A percentile compares a stretch with the other conserved stretches of the same genome.
These are phyloP conservation scores for Sycophaga agraensis DNA, from an alignment of 1,140 invertebrate genomes.

Conservation along the genomic window DNA sequence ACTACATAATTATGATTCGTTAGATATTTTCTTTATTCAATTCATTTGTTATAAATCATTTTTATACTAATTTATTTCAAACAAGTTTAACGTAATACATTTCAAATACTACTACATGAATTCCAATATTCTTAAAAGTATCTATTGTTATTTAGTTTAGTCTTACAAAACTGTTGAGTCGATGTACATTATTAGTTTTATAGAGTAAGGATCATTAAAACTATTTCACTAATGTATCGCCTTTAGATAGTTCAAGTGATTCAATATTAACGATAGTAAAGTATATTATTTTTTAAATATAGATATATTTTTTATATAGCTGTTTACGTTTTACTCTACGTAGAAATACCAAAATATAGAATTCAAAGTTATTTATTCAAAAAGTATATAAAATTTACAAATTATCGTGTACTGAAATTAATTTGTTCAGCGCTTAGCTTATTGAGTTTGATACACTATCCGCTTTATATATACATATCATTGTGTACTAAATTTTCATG, in stretches of 20 bases:
- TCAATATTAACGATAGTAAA: too few relatives aligned
- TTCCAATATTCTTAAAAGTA: too few relatives aligned
- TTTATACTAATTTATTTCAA: too few relatives aligned
- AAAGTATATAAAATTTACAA: background rate
- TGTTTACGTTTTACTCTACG: background rate
- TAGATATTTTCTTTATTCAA: too few relatives aligned
- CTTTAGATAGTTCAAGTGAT: background rate
- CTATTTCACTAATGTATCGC: background rate
- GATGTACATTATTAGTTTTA: background rate
- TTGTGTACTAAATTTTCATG: constrained; percentile 14
- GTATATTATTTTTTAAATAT: background rate
- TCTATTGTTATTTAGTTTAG: too few relatives aligned
- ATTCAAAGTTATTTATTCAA: background rate
- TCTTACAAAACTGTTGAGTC: too few relatives aligned
- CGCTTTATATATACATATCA: constrained; percentile 20
- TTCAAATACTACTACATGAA: too few relatives aligned
- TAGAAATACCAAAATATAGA: background rate
- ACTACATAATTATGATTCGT: too few relatives aligned
- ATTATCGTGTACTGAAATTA: background rate
- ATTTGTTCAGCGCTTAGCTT: constrained; percentile 1
- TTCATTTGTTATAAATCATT: too few relatives aligned
- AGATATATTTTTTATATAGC: background rate
- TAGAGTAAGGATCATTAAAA: background rate
- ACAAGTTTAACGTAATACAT: too few relatives aligned
- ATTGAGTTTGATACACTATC: background rate